Percentiles rank a stretch among this genome's conserved stretches.
phyloP scores from a whole-genome alignment of 2,113 vertebrate species.

The Alethe castanea region DNA sequence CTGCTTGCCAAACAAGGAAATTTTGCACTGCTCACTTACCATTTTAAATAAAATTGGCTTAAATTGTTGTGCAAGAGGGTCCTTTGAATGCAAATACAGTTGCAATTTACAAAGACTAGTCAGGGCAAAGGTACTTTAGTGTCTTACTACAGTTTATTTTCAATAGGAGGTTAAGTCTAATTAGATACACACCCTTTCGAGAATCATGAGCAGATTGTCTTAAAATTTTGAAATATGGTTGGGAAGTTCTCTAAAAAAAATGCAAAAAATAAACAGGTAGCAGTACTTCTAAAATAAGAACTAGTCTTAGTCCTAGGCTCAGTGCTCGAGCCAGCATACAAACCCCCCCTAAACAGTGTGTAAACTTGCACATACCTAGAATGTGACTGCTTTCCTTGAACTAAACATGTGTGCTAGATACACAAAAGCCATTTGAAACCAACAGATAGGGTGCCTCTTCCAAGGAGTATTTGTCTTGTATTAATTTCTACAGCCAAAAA shows the following conservation, averaged over 20 bases:
- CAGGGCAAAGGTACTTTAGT: background rate
- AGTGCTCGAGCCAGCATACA: background rate
- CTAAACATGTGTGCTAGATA: background rate
- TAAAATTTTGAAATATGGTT: background rate
- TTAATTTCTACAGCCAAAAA: background rate
- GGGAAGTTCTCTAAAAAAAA: background rate
- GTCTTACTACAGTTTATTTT: background rate
- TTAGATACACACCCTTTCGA: background rate
- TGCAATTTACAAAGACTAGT: background rate
- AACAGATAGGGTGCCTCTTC: background rate
- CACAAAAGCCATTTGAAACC: background rate
- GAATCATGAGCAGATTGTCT: background rate
- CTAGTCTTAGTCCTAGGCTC: background rate
- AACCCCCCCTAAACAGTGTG: rapidly evolving
- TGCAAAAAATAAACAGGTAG: background rate
- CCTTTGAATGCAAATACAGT: background rate
- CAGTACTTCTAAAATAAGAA: background rate
- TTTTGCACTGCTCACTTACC: background rate
- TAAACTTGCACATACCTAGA: background rate
- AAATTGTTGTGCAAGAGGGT: background rate
- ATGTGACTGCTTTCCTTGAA: background rate
- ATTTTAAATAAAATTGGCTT: background rate
- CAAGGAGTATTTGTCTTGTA: background rate
- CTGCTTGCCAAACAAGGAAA: background rate
- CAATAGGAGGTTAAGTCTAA: background rate